Evolutionary conservation across 2,888 invertebrate species (phyloP).

Genomic region (Alviniconcha strummeri): DNA sequence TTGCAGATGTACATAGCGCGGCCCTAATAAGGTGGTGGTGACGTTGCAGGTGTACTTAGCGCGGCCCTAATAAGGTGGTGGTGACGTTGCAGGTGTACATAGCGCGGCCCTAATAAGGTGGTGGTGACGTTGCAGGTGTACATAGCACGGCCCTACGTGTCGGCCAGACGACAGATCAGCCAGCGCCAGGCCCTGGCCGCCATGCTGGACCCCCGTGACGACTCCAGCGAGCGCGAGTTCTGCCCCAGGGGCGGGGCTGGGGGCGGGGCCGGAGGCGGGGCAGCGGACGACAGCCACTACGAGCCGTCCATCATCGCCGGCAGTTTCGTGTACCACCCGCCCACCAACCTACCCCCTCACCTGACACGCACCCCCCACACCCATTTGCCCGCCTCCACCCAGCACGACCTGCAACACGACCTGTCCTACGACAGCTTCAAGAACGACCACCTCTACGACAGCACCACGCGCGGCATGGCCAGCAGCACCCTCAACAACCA

Average conservation of each 20-base stretch:
- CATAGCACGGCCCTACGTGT: conserved; percentile 27
- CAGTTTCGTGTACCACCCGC: conserved; percentile 46
- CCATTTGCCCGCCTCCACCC: neutral
- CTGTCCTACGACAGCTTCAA: conserved; percentile 48
- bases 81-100: too few species aligned
- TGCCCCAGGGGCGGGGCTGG: conserved; percentile 29
- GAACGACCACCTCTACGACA: conserved; percentile 44
- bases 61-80: too few species aligned
- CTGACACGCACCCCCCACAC: conserved; percentile 20
- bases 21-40: too few species aligned
- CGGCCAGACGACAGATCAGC: conserved; percentile 18
- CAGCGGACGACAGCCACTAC: conserved; percentile 39
- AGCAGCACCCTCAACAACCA: conserved; percentile 42
- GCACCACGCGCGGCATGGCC: conserved; percentile 34
- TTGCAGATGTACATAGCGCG: too few species aligned
- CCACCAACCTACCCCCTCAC: conserved; percentile 46
- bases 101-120: too few species aligned
- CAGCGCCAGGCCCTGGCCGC: conserved; percentile 26
- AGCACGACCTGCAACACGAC: conserved; percentile 31
- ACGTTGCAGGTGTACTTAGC: too few species aligned
- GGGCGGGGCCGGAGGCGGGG: conserved; percentile 22
- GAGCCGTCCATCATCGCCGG: conserved; percentile 48
- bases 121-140: conserved; percentile 14
- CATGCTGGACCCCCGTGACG: conserved; percentile 32
- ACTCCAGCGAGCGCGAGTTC: conserved; percentile 41